Evolutionary conservation across 2,888 invertebrate genomes (phyloP).

Genomic region (Harpalus rufipes): DNA sequence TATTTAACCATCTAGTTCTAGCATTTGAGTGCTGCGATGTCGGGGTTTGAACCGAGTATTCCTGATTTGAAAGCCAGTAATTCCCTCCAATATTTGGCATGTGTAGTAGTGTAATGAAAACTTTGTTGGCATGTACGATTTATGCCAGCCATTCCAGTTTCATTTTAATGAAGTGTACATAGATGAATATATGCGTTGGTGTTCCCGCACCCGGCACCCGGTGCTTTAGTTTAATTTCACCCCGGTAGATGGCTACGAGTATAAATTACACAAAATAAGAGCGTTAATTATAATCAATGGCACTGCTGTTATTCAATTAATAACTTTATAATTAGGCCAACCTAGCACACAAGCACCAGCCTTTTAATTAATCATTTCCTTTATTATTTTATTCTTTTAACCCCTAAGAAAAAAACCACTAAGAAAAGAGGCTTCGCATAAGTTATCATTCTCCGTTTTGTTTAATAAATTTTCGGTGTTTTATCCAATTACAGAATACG

Average conservation of each 20-base stretch:
- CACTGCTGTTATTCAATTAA: constrained; percentile 63
- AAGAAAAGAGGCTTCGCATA: constrained; percentile 5
- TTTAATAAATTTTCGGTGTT: constrained; percentile 25
- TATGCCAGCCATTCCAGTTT: constrained; percentile 29
- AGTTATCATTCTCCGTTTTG: constrained; percentile 11
- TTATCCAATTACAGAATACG: background rate
- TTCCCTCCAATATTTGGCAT: background rate
- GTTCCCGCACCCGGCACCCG: constrained; percentile 34
- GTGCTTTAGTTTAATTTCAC: constrained; percentile 62
- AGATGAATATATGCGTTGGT: constrained; percentile 46
- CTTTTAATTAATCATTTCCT: constrained; percentile 58
- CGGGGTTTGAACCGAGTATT: background rate
- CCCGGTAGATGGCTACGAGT: constrained; percentile 43
- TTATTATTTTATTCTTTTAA: constrained; percentile 57
- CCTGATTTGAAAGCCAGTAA: background rate
- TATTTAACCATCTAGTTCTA: too few species aligned
- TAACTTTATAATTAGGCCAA: constrained; percentile 63
- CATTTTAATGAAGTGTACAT: constrained; percentile 49
- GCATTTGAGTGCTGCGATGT: too few species aligned
- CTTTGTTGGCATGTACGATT: constrained; percentile 17
- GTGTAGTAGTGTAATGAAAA: background rate
- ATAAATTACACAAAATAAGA: constrained; percentile 64
- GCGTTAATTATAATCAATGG: constrained; percentile 65
- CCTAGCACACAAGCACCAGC: constrained; percentile 48
- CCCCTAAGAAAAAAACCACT: constrained; percentile 8